phyloP scores from a whole-genome alignment of 2,888 invertebrate genomes.

The Hypomecis atomaria region DNA sequence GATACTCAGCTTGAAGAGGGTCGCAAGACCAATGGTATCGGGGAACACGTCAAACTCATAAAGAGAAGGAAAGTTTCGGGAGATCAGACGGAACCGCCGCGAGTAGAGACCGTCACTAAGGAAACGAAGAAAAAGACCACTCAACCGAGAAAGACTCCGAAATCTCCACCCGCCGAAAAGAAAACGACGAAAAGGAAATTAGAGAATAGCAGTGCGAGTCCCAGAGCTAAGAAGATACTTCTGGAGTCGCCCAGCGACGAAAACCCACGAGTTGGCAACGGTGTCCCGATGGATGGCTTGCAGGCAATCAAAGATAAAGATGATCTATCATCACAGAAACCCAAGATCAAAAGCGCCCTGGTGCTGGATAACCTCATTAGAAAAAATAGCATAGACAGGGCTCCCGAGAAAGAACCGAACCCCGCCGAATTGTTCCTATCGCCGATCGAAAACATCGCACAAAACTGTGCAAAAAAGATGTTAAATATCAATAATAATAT shows the following conservation, averaged over 20 bases:
- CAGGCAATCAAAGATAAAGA: constrained; percentile 53
- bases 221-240: constrained; percentile 65
- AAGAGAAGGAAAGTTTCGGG: constrained; percentile 83
- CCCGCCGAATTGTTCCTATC: constrained; percentile 78
- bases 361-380: constrained; percentile 83
- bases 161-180: constrained; percentile 66
- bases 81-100: constrained; percentile 63
- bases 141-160: constrained; percentile 60
- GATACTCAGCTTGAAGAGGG: constrained; percentile 76
- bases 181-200: constrained; percentile 78
- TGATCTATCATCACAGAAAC: constrained; percentile 57
- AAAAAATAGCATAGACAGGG: constrained; percentile 84
- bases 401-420: constrained; percentile 71
- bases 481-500: constrained; percentile 80
- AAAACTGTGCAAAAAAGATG: constrained; percentile 72
- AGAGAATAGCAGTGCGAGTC: constrained; percentile 53
- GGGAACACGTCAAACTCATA: constrained; percentile 81
- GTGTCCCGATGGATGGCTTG: constrained; percentile 44
- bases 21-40: constrained; percentile 79
- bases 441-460: constrained; percentile 67
- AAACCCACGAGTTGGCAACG: constrained; percentile 51
- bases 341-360: constrained; percentile 78
- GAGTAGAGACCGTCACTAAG: constrained; percentile 63
- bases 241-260: constrained; percentile 61
- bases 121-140: constrained; percentile 67